A percentile compares a stretch with the other conserved stretches of the same genome.
phyloP scores from a whole-genome alignment of 2,113 vertebrate genomes.

The Dascyllus trimaculatus region DNA sequence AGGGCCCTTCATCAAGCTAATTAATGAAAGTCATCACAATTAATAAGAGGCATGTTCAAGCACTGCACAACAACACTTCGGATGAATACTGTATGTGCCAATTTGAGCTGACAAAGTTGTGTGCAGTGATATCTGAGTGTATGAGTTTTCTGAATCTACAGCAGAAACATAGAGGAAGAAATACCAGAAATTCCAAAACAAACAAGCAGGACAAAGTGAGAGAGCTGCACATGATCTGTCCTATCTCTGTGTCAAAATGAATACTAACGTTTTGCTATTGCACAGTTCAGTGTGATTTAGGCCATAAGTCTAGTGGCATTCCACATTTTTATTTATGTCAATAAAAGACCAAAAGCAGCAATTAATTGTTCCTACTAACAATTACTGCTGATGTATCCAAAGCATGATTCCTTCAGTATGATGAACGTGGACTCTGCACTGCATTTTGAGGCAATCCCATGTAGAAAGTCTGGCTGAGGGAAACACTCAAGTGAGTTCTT shows the following conservation, averaged over 20 bases:
- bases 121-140: neutral
- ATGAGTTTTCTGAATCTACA: neutral
- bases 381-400: neutral
- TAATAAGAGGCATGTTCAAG: conserved; percentile 37
- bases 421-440: neutral
- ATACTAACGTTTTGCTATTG: neutral
- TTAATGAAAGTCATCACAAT: conserved; percentile 54
- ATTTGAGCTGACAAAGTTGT: conserved; percentile 13
- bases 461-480: too few relatives aligned
- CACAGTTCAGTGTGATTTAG: neutral
- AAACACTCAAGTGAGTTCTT: neutral
- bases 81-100: conserved; percentile 20
- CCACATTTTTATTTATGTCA: neutral
- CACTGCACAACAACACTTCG: conserved; percentile 1
- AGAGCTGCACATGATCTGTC: neutral
- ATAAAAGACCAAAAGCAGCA: neutral
- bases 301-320: neutral
- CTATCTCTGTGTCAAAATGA: neutral
- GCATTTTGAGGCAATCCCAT: neutral
- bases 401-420: neutral
- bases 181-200: conserved; percentile 45
- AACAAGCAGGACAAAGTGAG: neutral
- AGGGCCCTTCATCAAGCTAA: conserved; percentile 51
- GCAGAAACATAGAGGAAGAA: conserved; percentile 37
- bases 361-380: neutral